Conservation (phyloP, 2,113 vertebrate genomes). For the Pachyramphus minor region DNA sequence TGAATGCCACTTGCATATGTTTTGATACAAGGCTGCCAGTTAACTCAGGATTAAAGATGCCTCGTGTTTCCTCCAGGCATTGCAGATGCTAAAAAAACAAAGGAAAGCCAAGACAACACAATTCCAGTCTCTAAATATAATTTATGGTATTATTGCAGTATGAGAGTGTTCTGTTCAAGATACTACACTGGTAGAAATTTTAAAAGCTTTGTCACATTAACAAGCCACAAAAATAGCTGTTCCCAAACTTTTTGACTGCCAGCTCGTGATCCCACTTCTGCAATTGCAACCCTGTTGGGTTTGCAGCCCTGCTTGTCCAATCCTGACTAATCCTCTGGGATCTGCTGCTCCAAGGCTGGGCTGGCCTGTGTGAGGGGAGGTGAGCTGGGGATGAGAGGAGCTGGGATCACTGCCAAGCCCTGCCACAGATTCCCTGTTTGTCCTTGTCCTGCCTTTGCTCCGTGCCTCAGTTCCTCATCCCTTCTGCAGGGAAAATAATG, state of each 20-base stretch:
- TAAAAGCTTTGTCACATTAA: neutral
- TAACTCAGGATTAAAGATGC: neutral
- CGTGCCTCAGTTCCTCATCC: neutral
- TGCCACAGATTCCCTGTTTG: neutral
- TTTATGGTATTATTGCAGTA: neutral
- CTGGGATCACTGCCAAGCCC: neutral
- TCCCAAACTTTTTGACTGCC: neutral
- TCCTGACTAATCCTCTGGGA: neutral
- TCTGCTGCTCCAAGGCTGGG: neutral
- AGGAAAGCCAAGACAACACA: neutral
- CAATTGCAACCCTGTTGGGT: neutral
- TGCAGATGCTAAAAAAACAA: neutral
- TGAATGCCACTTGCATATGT: neutral
- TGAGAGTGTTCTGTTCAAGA: neutral
- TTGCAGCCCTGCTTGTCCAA: neutral
- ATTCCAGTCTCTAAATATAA: neutral
- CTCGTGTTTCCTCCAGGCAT: neutral
- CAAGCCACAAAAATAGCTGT: neutral
- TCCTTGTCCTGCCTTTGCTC: conserved; percentile 21
- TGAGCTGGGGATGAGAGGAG: neutral
- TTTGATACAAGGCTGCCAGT: neutral
- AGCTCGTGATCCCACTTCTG: neutral
- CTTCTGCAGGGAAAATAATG: neutral
- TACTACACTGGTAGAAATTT: neutral
- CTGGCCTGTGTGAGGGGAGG: neutral